Percentiles rank a stretch among this genome's conserved stretches.
phyloP scores from a whole-genome alignment of 2,797 vertebrate species.

The Tragopan temminckii region DNA sequence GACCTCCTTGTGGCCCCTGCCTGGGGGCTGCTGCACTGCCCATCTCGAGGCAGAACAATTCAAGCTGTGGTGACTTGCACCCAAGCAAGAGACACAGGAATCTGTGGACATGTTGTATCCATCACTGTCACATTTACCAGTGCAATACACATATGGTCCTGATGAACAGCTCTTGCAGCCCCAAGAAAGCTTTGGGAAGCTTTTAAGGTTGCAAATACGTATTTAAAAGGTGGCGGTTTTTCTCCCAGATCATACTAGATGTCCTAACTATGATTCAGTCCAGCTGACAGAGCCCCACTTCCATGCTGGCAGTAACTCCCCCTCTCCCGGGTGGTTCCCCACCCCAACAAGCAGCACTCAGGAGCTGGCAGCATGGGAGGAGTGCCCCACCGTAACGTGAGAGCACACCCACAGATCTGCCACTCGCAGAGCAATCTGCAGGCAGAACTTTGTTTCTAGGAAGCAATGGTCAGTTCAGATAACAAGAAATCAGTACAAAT shows the following conservation, averaged over 20 bases:
- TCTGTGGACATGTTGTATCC: not conserved
- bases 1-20: accelerated
- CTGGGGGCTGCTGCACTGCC: not conserved
- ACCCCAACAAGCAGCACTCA: not conserved
- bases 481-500: slow-evolving; percentile 52
- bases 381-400: accelerated
- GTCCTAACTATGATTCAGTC: not conserved
- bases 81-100: not conserved
- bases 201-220: not conserved
- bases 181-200: not conserved
- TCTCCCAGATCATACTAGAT: not conserved
- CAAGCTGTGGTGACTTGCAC: not conserved
- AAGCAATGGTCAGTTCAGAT: slow-evolving; percentile 52
- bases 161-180: not conserved
- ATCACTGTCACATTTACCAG: not conserved
- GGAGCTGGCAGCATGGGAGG: accelerated
- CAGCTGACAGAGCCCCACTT: not conserved
- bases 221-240: accelerated
- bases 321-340: not conserved
- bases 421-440: not conserved
- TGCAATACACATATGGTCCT: not conserved
- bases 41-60: not conserved
- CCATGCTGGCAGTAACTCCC: not conserved
- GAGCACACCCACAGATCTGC: not conserved
- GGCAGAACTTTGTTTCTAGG: slow-evolving; percentile 32